phyloP scores from a whole-genome alignment of 2,797 vertebrate species.

The Ctenopoma multispine region DNA sequence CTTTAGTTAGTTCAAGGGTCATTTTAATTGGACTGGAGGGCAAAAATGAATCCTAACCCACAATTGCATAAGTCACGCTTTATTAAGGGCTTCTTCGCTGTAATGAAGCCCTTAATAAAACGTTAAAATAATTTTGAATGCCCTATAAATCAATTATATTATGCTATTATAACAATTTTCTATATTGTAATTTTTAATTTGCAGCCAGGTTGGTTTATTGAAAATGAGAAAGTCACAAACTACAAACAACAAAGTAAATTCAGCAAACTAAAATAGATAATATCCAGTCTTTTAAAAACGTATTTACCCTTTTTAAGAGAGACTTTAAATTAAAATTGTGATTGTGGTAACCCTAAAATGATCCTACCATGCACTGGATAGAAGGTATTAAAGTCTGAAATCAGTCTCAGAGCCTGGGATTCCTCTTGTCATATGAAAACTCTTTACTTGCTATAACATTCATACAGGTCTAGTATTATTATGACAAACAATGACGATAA shows the following conservation, averaged over 20 bases:
- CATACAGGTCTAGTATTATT: constrained; percentile 1
- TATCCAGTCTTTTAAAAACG: neutral
- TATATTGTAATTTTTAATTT: too few relatives aligned
- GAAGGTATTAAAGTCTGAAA: constrained; percentile 12
- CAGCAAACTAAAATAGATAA: neutral
- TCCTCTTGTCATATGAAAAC: neutral
- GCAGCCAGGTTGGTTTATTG: too few relatives aligned
- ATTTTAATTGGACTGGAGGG: constrained; percentile 11
- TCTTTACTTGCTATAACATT: neutral
- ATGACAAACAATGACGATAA: neutral
- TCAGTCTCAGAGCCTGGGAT: neutral
- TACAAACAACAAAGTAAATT: neutral
- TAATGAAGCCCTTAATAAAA: too few relatives aligned
- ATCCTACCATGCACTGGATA: constrained; percentile 31
- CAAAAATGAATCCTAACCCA: neutral
- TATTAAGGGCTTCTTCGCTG: too few relatives aligned
- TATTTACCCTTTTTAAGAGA: neutral
- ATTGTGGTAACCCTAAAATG: too few relatives aligned
- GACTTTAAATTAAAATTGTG: neutral
- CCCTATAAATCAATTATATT: too few relatives aligned
- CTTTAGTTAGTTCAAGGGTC: constrained; percentile 30
- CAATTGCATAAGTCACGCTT: neutral
- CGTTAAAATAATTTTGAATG: too few relatives aligned
- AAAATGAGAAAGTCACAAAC: too few relatives aligned
- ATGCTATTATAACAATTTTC: too few relatives aligned